These are phyloP conservation scores for Phasianus colchicus DNA, from an alignment of 2,113 vertebrate species.

Conservation along the genomic window DNA sequence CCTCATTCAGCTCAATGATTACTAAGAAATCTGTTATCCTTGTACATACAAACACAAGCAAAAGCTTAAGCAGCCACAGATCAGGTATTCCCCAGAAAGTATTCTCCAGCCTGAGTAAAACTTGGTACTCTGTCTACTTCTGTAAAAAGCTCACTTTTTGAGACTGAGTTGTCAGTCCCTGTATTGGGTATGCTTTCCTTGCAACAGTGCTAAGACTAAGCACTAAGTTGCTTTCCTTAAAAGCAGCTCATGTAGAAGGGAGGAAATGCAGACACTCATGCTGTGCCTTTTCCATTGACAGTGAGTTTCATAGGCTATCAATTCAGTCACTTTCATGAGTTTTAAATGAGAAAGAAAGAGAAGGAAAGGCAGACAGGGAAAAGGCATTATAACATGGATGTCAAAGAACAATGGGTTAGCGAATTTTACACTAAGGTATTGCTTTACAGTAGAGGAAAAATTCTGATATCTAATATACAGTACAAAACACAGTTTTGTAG, in stretches of 20 bases:
- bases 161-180: not conserved
- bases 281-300: not conserved
- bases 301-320: not conserved
- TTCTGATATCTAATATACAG: not conserved
- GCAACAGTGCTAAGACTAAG: not conserved
- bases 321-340: not conserved
- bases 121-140: not conserved
- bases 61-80: not conserved
- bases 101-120: not conserved
- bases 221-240: not conserved
- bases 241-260: not conserved
- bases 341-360: not conserved
- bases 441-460: not conserved
- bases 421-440: not conserved
- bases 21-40: accelerated
- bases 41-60: not conserved
- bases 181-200: not conserved
- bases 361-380: not conserved
- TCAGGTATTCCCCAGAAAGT: not conserved
- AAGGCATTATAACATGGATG: not conserved
- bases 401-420: not conserved
- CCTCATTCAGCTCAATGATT: not conserved
- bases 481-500: not conserved
- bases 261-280: not conserved
- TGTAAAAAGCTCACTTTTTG: not conserved